Evolutionary conservation across 2,888 invertebrate species (phyloP).

Genomic region (Embidobia sp.): DNA sequence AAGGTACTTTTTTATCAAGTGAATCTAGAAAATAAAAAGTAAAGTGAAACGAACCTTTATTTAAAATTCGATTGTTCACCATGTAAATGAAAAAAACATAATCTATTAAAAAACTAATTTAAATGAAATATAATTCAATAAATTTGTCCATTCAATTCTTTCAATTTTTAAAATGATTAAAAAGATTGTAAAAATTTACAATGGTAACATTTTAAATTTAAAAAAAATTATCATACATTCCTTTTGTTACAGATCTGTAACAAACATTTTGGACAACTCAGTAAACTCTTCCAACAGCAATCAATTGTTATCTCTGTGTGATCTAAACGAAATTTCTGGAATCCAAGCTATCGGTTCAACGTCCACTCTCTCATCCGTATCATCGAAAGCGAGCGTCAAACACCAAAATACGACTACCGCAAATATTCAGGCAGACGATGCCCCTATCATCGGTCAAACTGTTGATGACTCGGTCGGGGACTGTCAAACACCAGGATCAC

Average conservation of each 20-base stretch:
- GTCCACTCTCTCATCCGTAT: constrained; percentile 71
- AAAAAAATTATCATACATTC: no score
- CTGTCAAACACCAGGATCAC: constrained; percentile 67
- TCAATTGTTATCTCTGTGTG: constrained; percentile 72
- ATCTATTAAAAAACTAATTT: no score
- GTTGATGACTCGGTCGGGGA: constrained; percentile 69
- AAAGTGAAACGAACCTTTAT: no score
- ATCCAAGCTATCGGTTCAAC: constrained; percentile 70
- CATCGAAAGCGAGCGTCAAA: constrained; percentile 73
- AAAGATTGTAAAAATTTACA: no score
- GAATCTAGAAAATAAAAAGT: no score
- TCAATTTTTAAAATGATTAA: no score
- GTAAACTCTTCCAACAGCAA: constrained; percentile 58
- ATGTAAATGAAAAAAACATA: no score
- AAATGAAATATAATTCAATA: no score
- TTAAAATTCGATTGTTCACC: no score
- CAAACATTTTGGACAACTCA: constrained; percentile 41
- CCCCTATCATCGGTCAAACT: constrained; percentile 53
- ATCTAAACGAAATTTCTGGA: constrained; percentile 70
- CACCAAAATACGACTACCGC: constrained; percentile 57
- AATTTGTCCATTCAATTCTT: no score
- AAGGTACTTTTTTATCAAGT: constrained; percentile 70
- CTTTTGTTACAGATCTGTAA: constrained; percentile 23
- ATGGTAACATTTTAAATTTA: no score
- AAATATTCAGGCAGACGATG: constrained; percentile 61